Base-by-base conservation (phyloP, 1,140 invertebrate species). In the Dendroctonus ponderosae region DNA sequence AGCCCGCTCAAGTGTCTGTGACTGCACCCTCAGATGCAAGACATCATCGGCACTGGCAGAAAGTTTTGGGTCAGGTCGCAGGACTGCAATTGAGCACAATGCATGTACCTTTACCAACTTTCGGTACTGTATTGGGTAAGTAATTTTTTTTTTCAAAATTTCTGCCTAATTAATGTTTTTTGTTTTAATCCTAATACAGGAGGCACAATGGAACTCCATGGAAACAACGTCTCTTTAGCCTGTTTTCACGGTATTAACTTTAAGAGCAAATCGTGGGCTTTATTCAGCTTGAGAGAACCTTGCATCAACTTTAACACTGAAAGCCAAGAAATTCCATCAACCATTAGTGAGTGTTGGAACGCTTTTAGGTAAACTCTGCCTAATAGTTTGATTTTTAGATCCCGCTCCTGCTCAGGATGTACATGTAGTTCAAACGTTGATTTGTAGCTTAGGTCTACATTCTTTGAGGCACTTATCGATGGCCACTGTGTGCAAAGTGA, bases 181-280 rank as follows among this genome's bases (percentile, higher is more conserved):
- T 11, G 4, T 46, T 46, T 46, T 46, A 46, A 11, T 46, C 9
- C 2, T 7, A 42, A 41, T 62, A 12, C 49, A 63, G 96, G 96
- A 12, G 95, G 96, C 39, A 93, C 91, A n/a, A 91, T 95, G 83
- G 92, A 95, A 75, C 81, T 97, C 11, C 90, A 93, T 70, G 90
- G 90, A 15, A 92, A 90, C 39, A 94, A 96, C 77, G 93, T 99
- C 46, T 96, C 94, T 9, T 82, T 99, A 43, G 96, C 94, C 6
- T 98, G 96, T 79, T 99, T 98, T 82, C 94, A 98, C 80, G 96
- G 96, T 5, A 94, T 97, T 73, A 98, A 97, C 80, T 97, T 98
- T 79, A 95, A 95, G 70, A 90, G 94, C 39, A 98, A 97, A 81
- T 95, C 91, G 3, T 99, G 96, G 96, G 96, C 95, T 2, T 76